Percentiles rank a stretch among this genome's conserved stretches.
Conservation (phyloP, 2,797 vertebrate genomes). For the Lophotriccus pileatus region DNA sequence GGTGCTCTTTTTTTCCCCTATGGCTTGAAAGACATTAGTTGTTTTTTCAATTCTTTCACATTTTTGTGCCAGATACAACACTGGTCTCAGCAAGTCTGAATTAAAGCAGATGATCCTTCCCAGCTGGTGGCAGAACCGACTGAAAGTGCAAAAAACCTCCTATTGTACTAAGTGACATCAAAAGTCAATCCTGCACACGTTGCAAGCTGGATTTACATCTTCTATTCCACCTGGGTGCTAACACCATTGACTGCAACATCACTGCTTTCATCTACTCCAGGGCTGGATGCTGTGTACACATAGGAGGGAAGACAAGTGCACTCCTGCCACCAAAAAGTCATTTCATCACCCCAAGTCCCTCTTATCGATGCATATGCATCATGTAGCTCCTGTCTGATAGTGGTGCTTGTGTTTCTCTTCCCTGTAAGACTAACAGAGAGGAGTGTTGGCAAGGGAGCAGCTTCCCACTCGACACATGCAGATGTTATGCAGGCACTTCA, state of each 20-base stretch:
- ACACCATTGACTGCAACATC: neutral
- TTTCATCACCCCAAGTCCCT: neutral
- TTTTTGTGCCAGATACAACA: neutral
- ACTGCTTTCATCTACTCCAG: neutral
- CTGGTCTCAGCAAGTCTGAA: neutral
- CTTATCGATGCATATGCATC: neutral
- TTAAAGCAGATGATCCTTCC: neutral
- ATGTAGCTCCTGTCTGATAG: neutral
- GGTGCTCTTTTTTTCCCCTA: no score
- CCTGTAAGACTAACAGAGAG: neutral
- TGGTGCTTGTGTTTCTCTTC: neutral
- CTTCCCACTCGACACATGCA: neutral
- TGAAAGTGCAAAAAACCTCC: neutral
- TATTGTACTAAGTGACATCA: neutral
- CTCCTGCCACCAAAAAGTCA: neutral
- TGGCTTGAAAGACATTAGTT: neutral
- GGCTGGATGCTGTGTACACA: neutral
- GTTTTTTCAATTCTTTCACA: neutral
- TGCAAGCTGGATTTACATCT: neutral
- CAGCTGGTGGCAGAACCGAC: neutral
- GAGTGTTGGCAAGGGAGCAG: neutral
- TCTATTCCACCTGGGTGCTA: neutral
- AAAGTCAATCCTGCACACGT: rapidly evolving
- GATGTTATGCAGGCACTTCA: neutral
- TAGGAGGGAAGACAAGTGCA: neutral